Evolutionary conservation across 2,888 invertebrate genomes (phyloP).

Genomic region (Ormia ochracea): DNA sequence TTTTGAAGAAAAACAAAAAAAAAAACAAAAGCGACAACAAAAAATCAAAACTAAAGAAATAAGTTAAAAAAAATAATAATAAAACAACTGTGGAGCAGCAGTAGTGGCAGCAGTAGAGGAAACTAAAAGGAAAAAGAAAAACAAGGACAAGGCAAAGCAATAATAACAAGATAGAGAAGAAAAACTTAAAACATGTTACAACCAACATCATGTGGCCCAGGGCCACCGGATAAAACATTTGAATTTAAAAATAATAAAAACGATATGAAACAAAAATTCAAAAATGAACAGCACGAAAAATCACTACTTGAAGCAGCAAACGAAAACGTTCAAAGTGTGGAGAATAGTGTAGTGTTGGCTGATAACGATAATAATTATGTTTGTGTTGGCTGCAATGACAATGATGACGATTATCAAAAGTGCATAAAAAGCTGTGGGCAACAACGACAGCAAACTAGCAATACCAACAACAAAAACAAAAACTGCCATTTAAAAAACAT

Average conservation of each 20-base stretch:
- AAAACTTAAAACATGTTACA: slow-evolving; percentile 71
- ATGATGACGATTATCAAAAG: slow-evolving; percentile 55
- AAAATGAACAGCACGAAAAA: slow-evolving; percentile 31
- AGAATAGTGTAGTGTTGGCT: not conserved
- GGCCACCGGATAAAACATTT: slow-evolving; percentile 68
- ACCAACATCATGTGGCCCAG: slow-evolving; percentile 77
- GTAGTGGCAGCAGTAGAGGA: slow-evolving; percentile 35
- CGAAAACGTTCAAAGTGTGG: slow-evolving; percentile 7
- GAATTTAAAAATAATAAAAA: slow-evolving; percentile 56
- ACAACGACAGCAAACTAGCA: slow-evolving; percentile 42
- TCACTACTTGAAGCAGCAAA: not conserved
- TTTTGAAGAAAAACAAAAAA: slow-evolving; percentile 36
- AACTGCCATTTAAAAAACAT: slow-evolving; percentile 59
- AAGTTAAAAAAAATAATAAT: slow-evolving; percentile 36
- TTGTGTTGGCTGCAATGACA: slow-evolving; percentile 6
- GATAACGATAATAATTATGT: slow-evolving; percentile 10
- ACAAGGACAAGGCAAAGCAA: slow-evolving; percentile 31
- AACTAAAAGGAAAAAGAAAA: too few species aligned
- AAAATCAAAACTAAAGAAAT: slow-evolving; percentile 10
- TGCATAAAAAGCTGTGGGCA: slow-evolving; percentile 35
- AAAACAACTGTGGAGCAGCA: not conserved
- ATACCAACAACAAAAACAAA: slow-evolving; percentile 40
- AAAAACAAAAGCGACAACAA: slow-evolving; percentile 58
- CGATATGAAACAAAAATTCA: slow-evolving; percentile 17
- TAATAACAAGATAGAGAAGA: slow-evolving; percentile 43